Evolutionary conservation across 2,113 vertebrate species (phyloP).

Genomic region (Panthera uncia): DNA sequence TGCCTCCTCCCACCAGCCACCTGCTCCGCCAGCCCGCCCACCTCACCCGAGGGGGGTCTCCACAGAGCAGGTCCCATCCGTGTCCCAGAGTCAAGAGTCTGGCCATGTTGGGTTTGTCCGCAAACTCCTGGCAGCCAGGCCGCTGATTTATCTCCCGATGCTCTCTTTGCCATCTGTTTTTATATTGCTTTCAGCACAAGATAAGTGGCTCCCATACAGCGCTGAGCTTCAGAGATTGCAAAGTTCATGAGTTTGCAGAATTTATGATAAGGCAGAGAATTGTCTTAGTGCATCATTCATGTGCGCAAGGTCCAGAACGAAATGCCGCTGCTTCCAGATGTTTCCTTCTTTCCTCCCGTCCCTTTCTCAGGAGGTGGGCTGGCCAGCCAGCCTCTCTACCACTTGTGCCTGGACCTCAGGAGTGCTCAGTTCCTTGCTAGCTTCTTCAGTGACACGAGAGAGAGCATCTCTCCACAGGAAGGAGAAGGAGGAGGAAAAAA

Average conservation of each 20-base stretch:
- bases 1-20: neutral
- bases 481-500: neutral
- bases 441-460: neutral
- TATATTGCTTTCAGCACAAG: constrained; percentile 79
- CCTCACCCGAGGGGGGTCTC: neutral
- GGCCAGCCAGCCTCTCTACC: neutral
- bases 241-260: constrained; percentile 83
- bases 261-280: constrained; percentile 77
- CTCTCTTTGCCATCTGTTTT: constrained; percentile 83
- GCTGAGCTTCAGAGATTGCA: constrained; percentile 77
- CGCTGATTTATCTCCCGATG: constrained; percentile 72
- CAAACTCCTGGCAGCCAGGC: constrained; percentile 34
- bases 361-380: constrained; percentile 26
- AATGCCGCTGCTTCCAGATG: constrained; percentile 70
- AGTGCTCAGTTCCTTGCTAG: neutral
- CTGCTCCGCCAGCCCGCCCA: neutral
- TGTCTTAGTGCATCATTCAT: constrained; percentile 80
- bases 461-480: neutral
- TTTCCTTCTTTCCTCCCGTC: constrained; percentile 29
- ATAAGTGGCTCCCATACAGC: constrained; percentile 78
- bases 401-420: neutral
- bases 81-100: constrained; percentile 4
- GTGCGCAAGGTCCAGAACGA: constrained; percentile 62
- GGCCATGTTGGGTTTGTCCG: neutral
- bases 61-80: neutral